Evolutionary conservation across 2,113 vertebrate genomes (phyloP).

Genomic region (Anguilla japonica): DNA sequence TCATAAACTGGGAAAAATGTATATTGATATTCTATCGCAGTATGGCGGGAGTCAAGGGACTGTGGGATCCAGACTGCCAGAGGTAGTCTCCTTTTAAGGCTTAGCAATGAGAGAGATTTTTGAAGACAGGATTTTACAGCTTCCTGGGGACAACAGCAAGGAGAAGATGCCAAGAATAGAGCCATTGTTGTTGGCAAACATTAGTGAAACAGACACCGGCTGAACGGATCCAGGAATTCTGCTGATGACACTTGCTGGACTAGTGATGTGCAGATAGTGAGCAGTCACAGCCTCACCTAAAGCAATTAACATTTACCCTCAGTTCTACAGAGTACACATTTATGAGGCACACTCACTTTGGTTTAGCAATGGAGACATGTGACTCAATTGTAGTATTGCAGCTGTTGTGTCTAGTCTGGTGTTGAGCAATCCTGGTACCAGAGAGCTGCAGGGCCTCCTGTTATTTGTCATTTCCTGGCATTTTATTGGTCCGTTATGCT

Average conservation of each 20-base stretch:
- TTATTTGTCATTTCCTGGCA: background rate
- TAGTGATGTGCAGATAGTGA: background rate
- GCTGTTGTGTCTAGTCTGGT: background rate
- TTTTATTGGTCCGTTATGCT: background rate
- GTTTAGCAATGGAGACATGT: background rate
- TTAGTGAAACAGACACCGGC: background rate
- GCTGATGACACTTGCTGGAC: background rate
- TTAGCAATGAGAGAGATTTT: background rate
- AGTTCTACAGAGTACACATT: background rate
- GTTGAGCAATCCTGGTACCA: background rate
- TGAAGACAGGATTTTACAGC: slow-evolving; percentile 26
- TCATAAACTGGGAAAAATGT: background rate
- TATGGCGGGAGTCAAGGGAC: background rate
- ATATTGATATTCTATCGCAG: background rate
- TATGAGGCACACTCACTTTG: background rate
- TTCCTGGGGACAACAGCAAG: background rate
- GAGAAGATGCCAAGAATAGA: background rate
- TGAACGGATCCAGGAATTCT: background rate
- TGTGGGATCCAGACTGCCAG: background rate
- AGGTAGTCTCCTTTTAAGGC: too few species aligned
- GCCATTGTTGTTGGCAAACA: background rate
- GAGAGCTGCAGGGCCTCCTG: background rate
- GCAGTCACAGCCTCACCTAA: background rate
- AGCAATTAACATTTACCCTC: background rate
- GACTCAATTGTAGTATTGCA: background rate